Evolutionary conservation across 2,113 vertebrate species (phyloP).

Genomic region (Strix aluco): DNA sequence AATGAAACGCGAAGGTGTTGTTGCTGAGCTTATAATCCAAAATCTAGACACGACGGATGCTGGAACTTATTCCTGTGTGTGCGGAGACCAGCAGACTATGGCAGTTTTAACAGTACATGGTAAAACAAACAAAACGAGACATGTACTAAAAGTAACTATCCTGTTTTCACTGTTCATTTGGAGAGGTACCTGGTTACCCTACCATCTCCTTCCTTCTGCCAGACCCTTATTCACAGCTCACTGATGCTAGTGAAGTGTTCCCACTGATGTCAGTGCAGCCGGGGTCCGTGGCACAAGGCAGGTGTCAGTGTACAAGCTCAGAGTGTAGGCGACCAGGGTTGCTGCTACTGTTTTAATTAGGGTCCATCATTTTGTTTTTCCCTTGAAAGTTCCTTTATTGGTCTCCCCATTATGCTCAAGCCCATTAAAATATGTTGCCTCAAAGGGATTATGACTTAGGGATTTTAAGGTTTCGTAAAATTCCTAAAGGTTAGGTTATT

Average conservation of each 20-base stretch:
- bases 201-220: neutral
- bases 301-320: neutral
- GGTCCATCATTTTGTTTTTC: neutral
- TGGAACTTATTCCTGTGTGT: conserved; percentile 83
- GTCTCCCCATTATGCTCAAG: rapidly evolving
- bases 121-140: conserved; percentile 54
- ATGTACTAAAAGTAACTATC: neutral
- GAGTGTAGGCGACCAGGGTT: neutral
- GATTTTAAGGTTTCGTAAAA: neutral
- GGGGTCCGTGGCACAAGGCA: neutral
- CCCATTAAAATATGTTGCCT: neutral
- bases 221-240: neutral
- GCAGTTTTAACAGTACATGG: conserved; percentile 81
- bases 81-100: conserved; percentile 82
- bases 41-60: conserved; percentile 70
- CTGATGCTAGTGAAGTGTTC: neutral
- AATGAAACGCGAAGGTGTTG: conserved; percentile 74
- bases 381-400: neutral
- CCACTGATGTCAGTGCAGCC: rapidly evolving
- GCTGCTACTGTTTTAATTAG: neutral
- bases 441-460: neutral
- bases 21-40: conserved; percentile 77
- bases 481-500: neutral
- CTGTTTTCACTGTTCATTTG: neutral
- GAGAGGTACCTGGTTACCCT: neutral